Evolutionary conservation across 2,888 invertebrate genomes (phyloP).

Genomic region (Deilephila elpenor): DNA sequence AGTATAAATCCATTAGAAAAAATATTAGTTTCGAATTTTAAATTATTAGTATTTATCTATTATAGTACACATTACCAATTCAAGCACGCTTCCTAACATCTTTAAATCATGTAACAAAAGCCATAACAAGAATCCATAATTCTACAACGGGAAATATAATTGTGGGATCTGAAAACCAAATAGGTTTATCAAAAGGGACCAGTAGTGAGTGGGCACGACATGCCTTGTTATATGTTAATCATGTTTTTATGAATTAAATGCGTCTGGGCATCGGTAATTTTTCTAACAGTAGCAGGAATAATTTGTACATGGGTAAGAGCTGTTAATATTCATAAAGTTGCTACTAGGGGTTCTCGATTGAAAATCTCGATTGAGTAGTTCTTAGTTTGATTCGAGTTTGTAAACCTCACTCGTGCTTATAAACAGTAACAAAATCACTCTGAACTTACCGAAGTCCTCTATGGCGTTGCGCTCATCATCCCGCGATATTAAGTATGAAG

Average conservation of each 20-base stretch:
- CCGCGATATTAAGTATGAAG: no score
- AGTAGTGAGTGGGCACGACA: conserved; percentile 48
- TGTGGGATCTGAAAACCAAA: conserved; percentile 5
- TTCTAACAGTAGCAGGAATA: conserved; percentile 77
- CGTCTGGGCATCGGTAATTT: conserved; percentile 62
- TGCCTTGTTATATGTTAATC: conserved; percentile 71
- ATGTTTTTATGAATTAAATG: conserved; percentile 69
- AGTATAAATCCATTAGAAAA: no score
- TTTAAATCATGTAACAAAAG: not conserved
- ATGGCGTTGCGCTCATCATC: no score
- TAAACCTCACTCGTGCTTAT: no score
- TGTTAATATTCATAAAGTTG: conserved; percentile 78
- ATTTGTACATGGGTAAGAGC: conserved; percentile 75
- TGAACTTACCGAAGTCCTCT: no score
- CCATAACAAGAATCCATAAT: not conserved
- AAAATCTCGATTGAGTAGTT: conserved; percentile 13
- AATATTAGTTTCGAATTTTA: no score
- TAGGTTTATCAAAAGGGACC: not conserved
- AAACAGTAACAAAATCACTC: no score
- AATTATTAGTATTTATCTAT: no score
- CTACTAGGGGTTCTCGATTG: conserved; percentile 35
- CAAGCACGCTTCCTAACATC: not conserved
- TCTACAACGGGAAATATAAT: not conserved
- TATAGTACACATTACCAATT: not conserved
- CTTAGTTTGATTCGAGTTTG: not conserved